A percentile compares a stretch with the other conserved stretches of the same genome.
phyloP scores from a whole-genome alignment of 2,113 vertebrate species.

The Pantherophis guttatus region DNA sequence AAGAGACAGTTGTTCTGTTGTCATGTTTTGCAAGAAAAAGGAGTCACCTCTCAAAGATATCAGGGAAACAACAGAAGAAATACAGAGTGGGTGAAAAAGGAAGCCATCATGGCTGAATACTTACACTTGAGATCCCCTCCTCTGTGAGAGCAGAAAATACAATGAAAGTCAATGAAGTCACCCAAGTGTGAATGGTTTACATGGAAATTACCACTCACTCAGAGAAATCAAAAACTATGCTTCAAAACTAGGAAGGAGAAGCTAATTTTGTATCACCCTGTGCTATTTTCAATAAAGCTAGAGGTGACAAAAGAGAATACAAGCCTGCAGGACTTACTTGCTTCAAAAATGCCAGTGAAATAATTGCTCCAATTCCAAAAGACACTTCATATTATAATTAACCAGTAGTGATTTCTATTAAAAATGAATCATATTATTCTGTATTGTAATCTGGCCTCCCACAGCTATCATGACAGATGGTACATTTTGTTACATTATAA shows the following conservation, averaged over 20 bases:
- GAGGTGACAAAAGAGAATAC: background rate
- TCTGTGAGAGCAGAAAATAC: background rate
- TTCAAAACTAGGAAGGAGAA: background rate
- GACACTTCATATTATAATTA: slow-evolving; percentile 58
- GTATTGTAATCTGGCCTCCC: slow-evolving; percentile 50
- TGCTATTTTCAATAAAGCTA: background rate
- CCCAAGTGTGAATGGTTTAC: background rate
- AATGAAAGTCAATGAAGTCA: background rate
- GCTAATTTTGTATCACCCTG: background rate
- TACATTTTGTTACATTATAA: slow-evolving; percentile 62
- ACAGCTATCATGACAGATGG: slow-evolving; percentile 57
- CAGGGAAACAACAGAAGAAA: background rate
- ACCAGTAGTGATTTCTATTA: slow-evolving; percentile 52
- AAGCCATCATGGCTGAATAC: background rate
- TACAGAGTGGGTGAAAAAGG: background rate
- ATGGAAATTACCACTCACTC: slow-evolving; percentile 3
- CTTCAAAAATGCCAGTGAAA: slow-evolving; percentile 28
- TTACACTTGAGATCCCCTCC: background rate
- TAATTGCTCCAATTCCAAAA: slow-evolving; percentile 55
- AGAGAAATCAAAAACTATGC: background rate
- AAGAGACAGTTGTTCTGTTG: background rate
- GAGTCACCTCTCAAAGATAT: background rate
- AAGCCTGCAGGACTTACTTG: slow-evolving; percentile 15
- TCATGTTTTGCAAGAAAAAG: background rate
- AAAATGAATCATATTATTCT: slow-evolving; percentile 51